phyloP scores from a whole-genome alignment of 1,140 invertebrate species.

The Mya arenaria region DNA sequence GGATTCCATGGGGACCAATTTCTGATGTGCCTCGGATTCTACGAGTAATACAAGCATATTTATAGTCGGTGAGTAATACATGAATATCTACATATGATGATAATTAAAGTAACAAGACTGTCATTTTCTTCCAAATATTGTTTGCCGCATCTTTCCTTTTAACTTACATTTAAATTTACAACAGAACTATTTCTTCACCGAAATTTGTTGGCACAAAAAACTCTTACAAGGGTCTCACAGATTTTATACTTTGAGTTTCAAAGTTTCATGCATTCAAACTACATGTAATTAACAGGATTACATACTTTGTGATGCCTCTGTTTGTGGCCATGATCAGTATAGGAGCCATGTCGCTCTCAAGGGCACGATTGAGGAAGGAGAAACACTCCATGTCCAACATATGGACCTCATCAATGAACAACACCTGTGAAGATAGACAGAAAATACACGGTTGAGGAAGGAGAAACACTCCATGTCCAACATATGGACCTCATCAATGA shows the following conservation, averaged over 20 bases:
- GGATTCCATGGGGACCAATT: conserved; percentile 97
- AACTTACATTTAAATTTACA: too few relatives aligned
- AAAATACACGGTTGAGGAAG: conserved; percentile 95
- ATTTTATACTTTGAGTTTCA: too few relatives aligned
- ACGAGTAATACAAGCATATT: neutral
- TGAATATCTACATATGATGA: too few relatives aligned
- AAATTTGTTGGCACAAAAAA: too few relatives aligned
- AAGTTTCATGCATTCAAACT: too few relatives aligned
- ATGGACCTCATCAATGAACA: conserved; percentile 90
- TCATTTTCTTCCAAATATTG: neutral
- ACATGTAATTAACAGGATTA: too few relatives aligned
- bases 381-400: conserved; percentile 99
- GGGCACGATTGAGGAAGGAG: conserved; percentile 95
- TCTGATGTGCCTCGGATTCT: conserved; percentile 97
- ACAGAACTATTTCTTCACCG: too few relatives aligned
- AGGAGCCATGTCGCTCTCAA: conserved; percentile 98
- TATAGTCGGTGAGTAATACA: too few relatives aligned
- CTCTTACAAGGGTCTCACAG: too few relatives aligned
- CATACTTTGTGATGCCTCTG: conserved; percentile 92
- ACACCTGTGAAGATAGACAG: too few relatives aligned
- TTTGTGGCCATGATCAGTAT: conserved; percentile 99
- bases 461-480: conserved; percentile 99
- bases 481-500: conserved; percentile 94
- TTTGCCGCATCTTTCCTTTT: too few relatives aligned
- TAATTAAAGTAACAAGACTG: neutral